Conservation (phyloP, 2,113 vertebrate species). For the Ornithorhynchus anatinus region DNA sequence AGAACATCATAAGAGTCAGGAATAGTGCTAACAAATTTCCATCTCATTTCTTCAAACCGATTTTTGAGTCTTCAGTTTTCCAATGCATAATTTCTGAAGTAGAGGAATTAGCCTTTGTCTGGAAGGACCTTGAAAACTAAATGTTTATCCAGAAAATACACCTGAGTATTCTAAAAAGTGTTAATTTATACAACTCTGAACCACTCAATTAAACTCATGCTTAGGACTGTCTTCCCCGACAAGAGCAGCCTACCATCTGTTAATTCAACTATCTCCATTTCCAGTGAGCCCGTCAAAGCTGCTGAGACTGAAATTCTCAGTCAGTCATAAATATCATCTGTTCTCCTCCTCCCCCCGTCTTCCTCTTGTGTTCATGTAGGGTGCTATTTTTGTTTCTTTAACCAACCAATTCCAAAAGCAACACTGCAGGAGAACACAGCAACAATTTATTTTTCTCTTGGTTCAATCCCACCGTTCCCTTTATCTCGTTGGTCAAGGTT, state of each 20-base stretch:
- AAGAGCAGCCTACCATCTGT: constrained; percentile 70
- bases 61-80: not conserved
- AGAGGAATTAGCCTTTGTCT: constrained; percentile 11
- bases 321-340: constrained; percentile 58
- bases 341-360: constrained; percentile 17
- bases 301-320: constrained; percentile 46
- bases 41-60: constrained; percentile 2
- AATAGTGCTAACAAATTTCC: constrained; percentile 18
- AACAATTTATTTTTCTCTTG: not conserved
- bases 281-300: constrained; percentile 46
- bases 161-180: constrained; percentile 60
- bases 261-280: constrained; percentile 67
- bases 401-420: constrained; percentile 34
- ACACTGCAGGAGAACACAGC: not conserved
- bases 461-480: not conserved
- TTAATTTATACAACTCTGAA: constrained; percentile 72
- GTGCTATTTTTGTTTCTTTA: constrained; percentile 34
- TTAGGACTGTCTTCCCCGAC: constrained; percentile 58
- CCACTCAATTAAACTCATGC: constrained; percentile 61
- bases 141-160: constrained; percentile 42
- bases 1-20: constrained; percentile 22
- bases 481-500: not conserved
- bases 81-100: constrained; percentile 12
- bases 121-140: constrained; percentile 10
- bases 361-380: constrained; percentile 11